Base-by-base conservation (phyloP, 2,888 invertebrate genomes). In the Biston stratarius region DNA sequence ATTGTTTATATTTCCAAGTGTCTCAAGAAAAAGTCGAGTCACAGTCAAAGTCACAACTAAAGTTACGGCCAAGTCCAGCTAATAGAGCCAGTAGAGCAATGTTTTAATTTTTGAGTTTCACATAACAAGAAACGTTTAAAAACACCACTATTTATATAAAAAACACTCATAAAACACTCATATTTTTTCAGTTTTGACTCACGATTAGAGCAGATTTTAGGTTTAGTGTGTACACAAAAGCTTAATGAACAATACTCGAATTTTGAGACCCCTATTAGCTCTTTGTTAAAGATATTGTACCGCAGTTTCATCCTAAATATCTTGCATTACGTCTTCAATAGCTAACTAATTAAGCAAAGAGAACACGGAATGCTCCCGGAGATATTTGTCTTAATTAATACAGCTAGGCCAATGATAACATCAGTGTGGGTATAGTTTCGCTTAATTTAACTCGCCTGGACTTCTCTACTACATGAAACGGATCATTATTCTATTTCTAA, bases 351-450 rank as follows among this genome's bases (percentile, higher is more conserved):
- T 61, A 61, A 57, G 53, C 52, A 36, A 52, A 12, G 57, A 59
- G 64, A 59, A 64, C 40, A 59, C 33, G 44, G 49, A 55, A 69
- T 52, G 52, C 48, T 66, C 52, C 62, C 42, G 12, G 59, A 66
- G 70, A 68, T 68, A 71, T 71, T 71, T 69, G 66, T 44, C 58
- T 69, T 69, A 72, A 72, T 69, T 72, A 72, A 72, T 67, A 64
- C 60, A 51, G 67, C 61, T 63, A 48, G 66, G 61, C 44, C 24
- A 61, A 66, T 57, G 63, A 70, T 69, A 65, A 69, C 55, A 63
- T 60, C 47, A 62, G 47, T 49, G 9, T 9, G 53, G 42, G 61
- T 59, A 47, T 58, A 61, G 71, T 64, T 69, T 51, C 11, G 55
- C 59, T 58, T 65, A 65, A 70, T 67, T 56, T 51, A 56, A 59